Evolutionary conservation across 2,797 vertebrate species (phyloP), one percentile per base, ranked within the genome.

Genomic region (Synaphobranchus kaupii): DNA sequence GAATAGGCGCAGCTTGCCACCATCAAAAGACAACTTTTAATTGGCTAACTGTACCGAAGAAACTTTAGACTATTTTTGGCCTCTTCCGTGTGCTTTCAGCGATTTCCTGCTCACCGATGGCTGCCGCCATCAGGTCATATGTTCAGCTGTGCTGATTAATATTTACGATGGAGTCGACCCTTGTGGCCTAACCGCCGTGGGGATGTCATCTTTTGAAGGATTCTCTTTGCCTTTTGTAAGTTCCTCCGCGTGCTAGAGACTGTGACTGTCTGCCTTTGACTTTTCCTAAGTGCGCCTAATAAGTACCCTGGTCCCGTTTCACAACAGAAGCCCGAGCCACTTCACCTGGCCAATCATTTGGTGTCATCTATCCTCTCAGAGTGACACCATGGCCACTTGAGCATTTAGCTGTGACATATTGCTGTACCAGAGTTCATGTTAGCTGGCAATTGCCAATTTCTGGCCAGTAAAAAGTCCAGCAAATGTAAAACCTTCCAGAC

Each of bases 11-110:
- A 66, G 80, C 58, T 17, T 44, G 48, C 60, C 10, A 28, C 50
- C 58, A 76, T 54, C 13, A 63, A 89, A 88, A 87, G 87, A 87
- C 60, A 84, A 68, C 58, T 82, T 83, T 63, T 87, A 90, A 85
- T 44, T 87, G 76, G 58, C 71, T 83, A 73, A 47, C 86, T 68
- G 68, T 87, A 71, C 88, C 68, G 28, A 47, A 54, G 60, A 54
- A 83, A 60, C 86, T 88, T 89, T 17, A 66, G 58, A 13, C 50
- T 88, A 31, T 88, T 81, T 82, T 52, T 20, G 34, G 34, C 39
- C 39, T 78, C 17, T 22, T 47, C 47, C 20, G 4, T 5, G 34
- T 52, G 8, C 71, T 31, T 63, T 22, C 13, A 86, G 15, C 20
- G n/a, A 86, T 68, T 39, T 34, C 28, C 15, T 1, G 12, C 31